Conservation (phyloP, 2,113 vertebrate species). For the Stegastes partitus region DNA sequence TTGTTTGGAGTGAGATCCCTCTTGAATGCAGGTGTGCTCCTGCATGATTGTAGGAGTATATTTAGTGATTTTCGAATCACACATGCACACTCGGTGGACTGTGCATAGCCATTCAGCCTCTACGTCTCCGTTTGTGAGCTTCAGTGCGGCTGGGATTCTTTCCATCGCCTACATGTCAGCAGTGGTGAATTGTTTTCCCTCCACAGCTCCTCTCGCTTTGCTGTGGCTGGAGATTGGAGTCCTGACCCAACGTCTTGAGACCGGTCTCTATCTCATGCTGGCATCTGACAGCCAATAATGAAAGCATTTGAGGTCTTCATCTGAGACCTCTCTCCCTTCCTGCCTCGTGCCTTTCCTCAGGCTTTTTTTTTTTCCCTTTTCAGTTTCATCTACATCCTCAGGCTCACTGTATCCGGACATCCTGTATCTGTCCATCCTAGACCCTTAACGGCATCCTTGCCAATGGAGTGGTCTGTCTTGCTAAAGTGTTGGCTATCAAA, state of each 20-base stretch:
- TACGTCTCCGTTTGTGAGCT: constrained; percentile 36
- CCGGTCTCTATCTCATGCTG: constrained; percentile 67
- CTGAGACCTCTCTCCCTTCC: constrained; percentile 30
- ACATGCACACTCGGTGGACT: not conserved
- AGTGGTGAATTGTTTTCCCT: constrained; percentile 67
- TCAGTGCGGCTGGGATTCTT: constrained; percentile 4
- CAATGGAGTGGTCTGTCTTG: constrained; percentile 41
- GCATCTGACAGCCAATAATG: constrained; percentile 78
- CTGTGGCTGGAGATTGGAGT: constrained; percentile 76
- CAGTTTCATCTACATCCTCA: constrained; percentile 23
- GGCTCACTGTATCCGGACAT: constrained; percentile 37
- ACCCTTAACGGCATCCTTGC: constrained; percentile 25
- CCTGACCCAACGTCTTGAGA: constrained; percentile 73
- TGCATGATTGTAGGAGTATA: constrained; percentile 4
- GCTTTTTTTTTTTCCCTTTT: not conserved
- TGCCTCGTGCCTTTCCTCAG: not conserved
- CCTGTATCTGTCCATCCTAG: constrained; percentile 43
- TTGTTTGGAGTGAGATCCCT: not conserved
- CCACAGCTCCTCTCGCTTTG: constrained; percentile 23
- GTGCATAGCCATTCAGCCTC: constrained; percentile 29
- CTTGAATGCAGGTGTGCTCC: not conserved
- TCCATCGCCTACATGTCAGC: constrained; percentile 52
- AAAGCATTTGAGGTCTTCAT: constrained; percentile 74
- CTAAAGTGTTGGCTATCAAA: constrained; percentile 54
- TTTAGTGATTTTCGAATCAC: not conserved